Evolutionary conservation across 2,113 vertebrate species (phyloP).

Genomic region (Hyla sarda): DNA sequence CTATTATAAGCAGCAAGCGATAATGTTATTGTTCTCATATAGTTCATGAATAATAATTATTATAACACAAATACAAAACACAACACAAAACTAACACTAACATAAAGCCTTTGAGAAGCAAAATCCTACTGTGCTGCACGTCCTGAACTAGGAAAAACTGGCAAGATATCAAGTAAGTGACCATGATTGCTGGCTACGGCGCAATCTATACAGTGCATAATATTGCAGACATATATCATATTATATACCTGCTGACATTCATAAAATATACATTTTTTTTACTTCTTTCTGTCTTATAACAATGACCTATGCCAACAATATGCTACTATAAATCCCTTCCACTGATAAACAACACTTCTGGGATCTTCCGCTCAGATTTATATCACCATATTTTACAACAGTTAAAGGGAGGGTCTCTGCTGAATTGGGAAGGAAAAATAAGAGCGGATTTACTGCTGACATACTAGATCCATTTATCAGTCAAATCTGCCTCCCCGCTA

Average conservation of each 20-base stretch:
- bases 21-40: no score
- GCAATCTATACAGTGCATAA: not conserved
- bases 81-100: not conserved
- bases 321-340: conserved; percentile 26
- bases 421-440: conserved; percentile 18
- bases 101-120: not conserved
- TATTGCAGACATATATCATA: conserved; percentile 12
- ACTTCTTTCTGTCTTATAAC: conserved; percentile 20
- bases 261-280: conserved; percentile 24
- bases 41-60: not conserved
- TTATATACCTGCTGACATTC: conserved; percentile 35
- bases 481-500: not conserved
- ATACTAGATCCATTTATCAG: conserved; percentile 46
- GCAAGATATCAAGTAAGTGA: not conserved
- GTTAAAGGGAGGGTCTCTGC: conserved; percentile 36
- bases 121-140: not conserved
- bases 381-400: conserved; percentile 35
- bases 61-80: not conserved
- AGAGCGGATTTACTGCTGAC: conserved; percentile 22
- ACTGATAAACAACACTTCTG: conserved; percentile 43
- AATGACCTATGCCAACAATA: conserved; percentile 41
- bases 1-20: no score
- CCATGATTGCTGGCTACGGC: not conserved
- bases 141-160: not conserved
- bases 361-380: conserved; percentile 22